A percentile compares a stretch with the other conserved stretches of the same genome.
phyloP scores from a whole-genome alignment of 2,797 vertebrate genomes.

The Cirrhinus mrigala region DNA sequence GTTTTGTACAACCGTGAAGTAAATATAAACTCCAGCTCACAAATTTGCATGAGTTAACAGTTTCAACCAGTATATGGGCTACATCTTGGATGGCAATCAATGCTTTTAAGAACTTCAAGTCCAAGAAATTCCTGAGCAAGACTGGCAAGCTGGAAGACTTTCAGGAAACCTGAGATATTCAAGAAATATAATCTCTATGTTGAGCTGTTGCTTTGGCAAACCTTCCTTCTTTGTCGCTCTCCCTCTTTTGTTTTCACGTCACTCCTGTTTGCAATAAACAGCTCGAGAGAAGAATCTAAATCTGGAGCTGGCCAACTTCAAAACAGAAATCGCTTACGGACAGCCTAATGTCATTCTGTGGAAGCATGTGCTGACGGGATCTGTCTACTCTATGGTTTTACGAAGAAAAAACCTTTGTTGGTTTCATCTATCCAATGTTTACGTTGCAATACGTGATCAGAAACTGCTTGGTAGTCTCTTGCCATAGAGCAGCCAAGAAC shows the following conservation, averaged over 20 bases:
- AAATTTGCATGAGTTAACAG: background rate
- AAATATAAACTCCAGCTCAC: background rate
- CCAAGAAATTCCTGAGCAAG: background rate
- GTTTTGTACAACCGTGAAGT: background rate
- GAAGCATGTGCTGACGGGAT: constrained; percentile 16
- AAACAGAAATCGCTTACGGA: background rate
- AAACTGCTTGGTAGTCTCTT: background rate
- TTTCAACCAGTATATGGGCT: background rate
- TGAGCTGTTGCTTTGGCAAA: constrained; percentile 24
- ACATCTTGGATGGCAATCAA: background rate
- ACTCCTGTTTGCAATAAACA: constrained; percentile 59
- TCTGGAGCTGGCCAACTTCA: constrained; percentile 10
- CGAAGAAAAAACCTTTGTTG: background rate
- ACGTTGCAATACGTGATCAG: background rate
- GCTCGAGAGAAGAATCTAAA: constrained; percentile 19
- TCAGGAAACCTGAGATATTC: constrained; percentile 31
- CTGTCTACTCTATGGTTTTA: background rate
- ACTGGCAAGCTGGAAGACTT: constrained; percentile 20
- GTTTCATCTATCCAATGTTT: constrained; percentile 18
- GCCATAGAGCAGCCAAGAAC: background rate
- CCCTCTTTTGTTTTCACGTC: constrained; percentile 22
- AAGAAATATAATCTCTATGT: constrained; percentile 38
- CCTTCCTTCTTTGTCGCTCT: constrained; percentile 16
- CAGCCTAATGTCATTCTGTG: background rate
- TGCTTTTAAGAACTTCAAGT: constrained; percentile 2